Base-by-base conservation (phyloP, 2,888 invertebrate species). In the Pedicia rivosa region DNA sequence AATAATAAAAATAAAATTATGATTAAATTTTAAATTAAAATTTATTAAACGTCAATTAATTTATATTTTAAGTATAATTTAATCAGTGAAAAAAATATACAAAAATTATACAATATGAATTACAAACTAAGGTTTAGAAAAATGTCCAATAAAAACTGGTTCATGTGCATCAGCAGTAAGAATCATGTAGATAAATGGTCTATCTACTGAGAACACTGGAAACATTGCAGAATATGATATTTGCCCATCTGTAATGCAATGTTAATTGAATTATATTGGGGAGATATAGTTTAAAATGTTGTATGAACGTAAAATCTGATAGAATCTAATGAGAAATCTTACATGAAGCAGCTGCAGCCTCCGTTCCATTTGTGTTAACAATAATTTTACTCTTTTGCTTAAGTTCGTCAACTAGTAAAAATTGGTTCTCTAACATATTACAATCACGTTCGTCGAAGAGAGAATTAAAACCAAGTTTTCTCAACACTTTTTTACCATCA, bases 71-170 rank as follows among this genome's bases (percentile, higher is more conserved):
- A n/a, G n/a, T n/a, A n/a, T n/a, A n/a, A n/a, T n/a, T n/a, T n/a
- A n/a, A n/a, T n/a, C n/a, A n/a, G n/a, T n/a, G n/a, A n/a, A n/a
- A n/a, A n/a, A n/a, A n/a, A n/a, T n/a, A n/a, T n/a, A n/a, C n/a
- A n/a, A n/a, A n/a, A n/a, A n/a, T n/a, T n/a, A n/a, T n/a, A n/a
- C n/a, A n/a, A n/a, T n/a, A n/a, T n/a, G n/a, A n/a, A n/a, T n/a
- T n/a, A n/a, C n/a, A n/a, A n/a, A n/a, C n/a, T 20, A 20, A 20
- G 8, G 6, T 20, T 32, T 32, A 12, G 20, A 20, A 5, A 12
- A 32, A 13, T 32, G 32, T 13, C 32, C 32, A 17, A 32, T 10
- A 20, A 32, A 32, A 32, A 32, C 32, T 7, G 32, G 32, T 13
- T 32, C 32, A 8, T 20, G 32, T 5, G 17, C 9, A 9, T 32